A percentile compares a stretch with the other conserved stretches of the same genome.
Evolutionary conservation across 2,888 invertebrate genomes (phyloP).

Genomic region (Drosophila nr. medialis): DNA sequence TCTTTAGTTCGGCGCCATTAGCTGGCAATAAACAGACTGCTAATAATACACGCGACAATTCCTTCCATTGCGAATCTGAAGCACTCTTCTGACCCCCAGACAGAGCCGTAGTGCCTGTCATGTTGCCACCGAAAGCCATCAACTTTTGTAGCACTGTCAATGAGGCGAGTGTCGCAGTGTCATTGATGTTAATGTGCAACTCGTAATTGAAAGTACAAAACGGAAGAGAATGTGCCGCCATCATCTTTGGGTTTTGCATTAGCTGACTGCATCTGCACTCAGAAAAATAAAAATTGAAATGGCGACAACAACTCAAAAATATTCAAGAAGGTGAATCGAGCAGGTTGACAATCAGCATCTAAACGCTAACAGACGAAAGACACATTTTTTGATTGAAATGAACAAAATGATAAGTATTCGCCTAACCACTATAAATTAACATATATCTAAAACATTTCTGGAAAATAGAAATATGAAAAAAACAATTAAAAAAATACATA

Average conservation of each 20-base stretch:
- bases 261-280: slow-evolving; percentile 40
- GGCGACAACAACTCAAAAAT: background rate
- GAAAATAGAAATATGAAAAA: background rate
- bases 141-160: slow-evolving; percentile 41
- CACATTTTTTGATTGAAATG: background rate
- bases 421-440: background rate
- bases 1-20: slow-evolving; percentile 8
- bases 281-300: background rate
- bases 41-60: too few species aligned
- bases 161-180: slow-evolving; percentile 18
- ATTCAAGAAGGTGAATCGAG: background rate
- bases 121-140: slow-evolving; percentile 23
- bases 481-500: background rate
- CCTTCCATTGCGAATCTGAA: background rate
- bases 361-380: background rate
- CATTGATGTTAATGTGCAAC: slow-evolving; percentile 43
- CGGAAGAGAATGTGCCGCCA: slow-evolving; percentile 20
- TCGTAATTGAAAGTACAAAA: slow-evolving; percentile 48
- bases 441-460: background rate
- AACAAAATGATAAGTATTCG: background rate
- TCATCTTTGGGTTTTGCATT: slow-evolving; percentile 31
- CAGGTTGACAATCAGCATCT: background rate
- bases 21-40: slow-evolving; percentile 21
- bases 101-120: slow-evolving; percentile 19
- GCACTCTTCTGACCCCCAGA: background rate